phyloP scores from a whole-genome alignment of 2,797 vertebrate species.

The Sibirionetta formosa region DNA sequence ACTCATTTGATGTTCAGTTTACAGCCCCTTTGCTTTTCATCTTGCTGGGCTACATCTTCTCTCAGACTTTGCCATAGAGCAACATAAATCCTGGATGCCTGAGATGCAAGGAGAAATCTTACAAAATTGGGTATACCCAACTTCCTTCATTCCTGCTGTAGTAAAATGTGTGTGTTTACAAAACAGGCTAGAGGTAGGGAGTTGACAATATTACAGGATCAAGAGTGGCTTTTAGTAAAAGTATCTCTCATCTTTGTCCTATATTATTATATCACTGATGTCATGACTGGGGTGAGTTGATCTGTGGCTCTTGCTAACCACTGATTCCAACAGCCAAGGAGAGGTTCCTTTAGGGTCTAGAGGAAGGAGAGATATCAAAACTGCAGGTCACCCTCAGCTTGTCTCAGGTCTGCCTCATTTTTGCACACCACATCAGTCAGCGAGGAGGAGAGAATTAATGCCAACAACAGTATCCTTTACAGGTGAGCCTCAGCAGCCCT shows the following conservation, averaged over 20 bases:
- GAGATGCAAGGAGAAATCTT: not conserved
- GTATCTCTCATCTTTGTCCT: not conserved
- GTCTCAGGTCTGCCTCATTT: not conserved
- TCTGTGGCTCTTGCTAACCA: not conserved
- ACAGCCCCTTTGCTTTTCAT: not conserved
- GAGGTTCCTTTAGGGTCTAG: not conserved
- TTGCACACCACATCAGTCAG: not conserved
- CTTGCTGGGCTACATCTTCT: not conserved
- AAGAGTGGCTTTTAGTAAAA: not conserved
- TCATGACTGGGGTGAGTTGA: not conserved
- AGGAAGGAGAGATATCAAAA: not conserved
- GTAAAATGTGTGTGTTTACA: not conserved
- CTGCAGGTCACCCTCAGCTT: not conserved
- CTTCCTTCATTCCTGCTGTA: not conserved
- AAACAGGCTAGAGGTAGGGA: not conserved
- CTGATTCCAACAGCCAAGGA: accelerated
- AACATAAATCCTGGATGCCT: not conserved
- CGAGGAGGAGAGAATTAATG: not conserved
- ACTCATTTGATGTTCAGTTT: constrained; percentile 18
- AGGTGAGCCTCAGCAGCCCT: not conserved
- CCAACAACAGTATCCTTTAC: not conserved
- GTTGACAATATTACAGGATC: not conserved
- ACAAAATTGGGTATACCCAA: not conserved
- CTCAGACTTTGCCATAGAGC: not conserved
- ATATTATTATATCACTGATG: accelerated